phyloP scores from a whole-genome alignment of 2,113 vertebrate species.

The Bathybates hornii region DNA sequence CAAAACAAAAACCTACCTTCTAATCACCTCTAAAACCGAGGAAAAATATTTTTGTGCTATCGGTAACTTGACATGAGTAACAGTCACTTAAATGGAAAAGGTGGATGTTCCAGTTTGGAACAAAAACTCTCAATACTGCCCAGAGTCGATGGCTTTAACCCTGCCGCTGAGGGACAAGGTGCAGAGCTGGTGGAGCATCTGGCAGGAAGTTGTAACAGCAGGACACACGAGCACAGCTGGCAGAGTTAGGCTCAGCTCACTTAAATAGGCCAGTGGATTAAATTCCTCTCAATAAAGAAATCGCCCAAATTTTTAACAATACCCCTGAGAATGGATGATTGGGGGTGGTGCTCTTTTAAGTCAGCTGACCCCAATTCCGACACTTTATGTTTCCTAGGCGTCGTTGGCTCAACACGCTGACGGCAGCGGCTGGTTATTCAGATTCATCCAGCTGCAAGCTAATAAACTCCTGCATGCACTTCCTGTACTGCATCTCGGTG shows the following conservation, averaged over 20 bases:
- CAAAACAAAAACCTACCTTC: neutral
- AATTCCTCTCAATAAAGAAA: neutral
- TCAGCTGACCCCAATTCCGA: slow-evolving; percentile 2
- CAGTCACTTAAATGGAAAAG: slow-evolving; percentile 17
- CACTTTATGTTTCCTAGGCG: neutral
- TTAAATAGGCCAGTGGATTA: neutral
- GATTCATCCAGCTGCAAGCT: slow-evolving; percentile 85
- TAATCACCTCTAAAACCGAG: slow-evolving; percentile 1
- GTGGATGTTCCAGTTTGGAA: slow-evolving; percentile 26
- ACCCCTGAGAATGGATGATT: neutral
- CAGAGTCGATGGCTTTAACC: slow-evolving; percentile 24
- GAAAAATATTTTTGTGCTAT: slow-evolving; percentile 1
- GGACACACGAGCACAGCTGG: neutral
- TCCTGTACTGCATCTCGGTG: slow-evolving; percentile 96
- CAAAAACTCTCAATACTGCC: neutral
- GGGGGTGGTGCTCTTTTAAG: neutral
- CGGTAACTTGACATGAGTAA: neutral
- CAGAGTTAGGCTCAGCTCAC: slow-evolving; percentile 8
- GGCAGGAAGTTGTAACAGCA: neutral
- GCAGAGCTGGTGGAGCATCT: neutral
- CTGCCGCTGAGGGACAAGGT: neutral
- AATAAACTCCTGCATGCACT: slow-evolving; percentile 96
- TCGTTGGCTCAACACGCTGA: neutral
- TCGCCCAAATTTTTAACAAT: neutral
- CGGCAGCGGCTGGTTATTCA: slow-evolving; percentile 33